These are phyloP conservation scores for Cephus runcator DNA, from an alignment of 2,888 invertebrate species.

Conservation along the genomic window DNA sequence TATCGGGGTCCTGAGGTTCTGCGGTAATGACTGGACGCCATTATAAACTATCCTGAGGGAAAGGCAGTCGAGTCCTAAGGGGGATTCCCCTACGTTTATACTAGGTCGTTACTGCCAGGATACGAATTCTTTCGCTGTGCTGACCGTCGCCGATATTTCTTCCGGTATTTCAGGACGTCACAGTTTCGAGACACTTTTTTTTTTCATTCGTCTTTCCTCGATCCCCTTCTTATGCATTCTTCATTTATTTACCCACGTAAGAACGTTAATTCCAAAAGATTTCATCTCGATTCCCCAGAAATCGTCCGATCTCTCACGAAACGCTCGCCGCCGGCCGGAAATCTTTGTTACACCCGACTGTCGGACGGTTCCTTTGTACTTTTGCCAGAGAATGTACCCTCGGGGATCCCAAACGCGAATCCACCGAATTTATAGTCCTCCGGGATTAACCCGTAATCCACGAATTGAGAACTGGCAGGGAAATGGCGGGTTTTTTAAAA, in stretches of 20 bases:
- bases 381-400: constrained; percentile 14
- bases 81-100: constrained; percentile 35
- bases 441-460: constrained; percentile 53
- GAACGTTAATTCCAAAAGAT: not conserved
- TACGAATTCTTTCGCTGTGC: constrained; percentile 51
- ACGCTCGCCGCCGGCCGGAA: not conserved
- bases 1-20: constrained; percentile 58
- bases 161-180: constrained; percentile 24
- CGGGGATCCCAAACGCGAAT: constrained; percentile 32
- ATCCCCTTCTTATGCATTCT: not conserved
- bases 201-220: not conserved
- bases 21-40: constrained; percentile 65
- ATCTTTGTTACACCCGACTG: not conserved
- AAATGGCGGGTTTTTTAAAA: not conserved
- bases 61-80: constrained; percentile 51
- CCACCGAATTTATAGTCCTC: constrained; percentile 51
- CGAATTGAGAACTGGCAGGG: constrained; percentile 25
- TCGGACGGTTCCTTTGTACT: constrained; percentile 6
- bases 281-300: not conserved
- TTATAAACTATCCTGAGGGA: constrained; percentile 65
- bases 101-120: constrained; percentile 62
- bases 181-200: not conserved
- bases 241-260: not conserved
- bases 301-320: not conserved
- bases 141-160: constrained; percentile 54